phyloP scores from a whole-genome alignment of 2,888 invertebrate species.

The Xanthia togata region DNA sequence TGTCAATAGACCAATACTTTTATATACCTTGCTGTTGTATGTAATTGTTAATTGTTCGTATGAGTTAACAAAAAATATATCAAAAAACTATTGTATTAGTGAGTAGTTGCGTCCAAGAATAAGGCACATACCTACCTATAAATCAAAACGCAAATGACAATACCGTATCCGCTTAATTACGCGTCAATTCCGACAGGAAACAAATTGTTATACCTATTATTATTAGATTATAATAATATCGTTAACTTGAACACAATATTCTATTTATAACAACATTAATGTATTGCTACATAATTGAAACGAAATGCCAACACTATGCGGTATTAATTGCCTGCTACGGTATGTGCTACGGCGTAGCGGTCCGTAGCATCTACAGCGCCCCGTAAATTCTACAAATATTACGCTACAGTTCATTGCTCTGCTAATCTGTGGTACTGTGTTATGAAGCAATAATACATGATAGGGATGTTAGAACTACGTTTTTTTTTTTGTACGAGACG shows the following conservation, averaged over 20 bases:
- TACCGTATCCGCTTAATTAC: background rate
- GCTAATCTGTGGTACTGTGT: slow-evolving; percentile 21
- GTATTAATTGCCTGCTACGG: slow-evolving; percentile 57
- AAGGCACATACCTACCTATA: background rate
- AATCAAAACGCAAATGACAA: background rate
- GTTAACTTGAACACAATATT: slow-evolving; percentile 8
- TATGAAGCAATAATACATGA: slow-evolving; percentile 31
- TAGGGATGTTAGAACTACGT: slow-evolving; percentile 5
- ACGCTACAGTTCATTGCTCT: slow-evolving; percentile 58
- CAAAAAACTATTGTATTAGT: background rate
- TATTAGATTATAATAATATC: background rate
- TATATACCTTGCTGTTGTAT: background rate
- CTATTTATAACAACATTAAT: slow-evolving; percentile 14
- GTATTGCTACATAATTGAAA: slow-evolving; percentile 38
- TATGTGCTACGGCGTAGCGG: slow-evolving; percentile 65
- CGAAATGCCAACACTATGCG: slow-evolving; percentile 51
- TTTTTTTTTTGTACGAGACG: background rate
- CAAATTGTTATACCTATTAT: background rate
- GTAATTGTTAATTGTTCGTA: no score
- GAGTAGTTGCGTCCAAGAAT: background rate
- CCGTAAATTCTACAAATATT: slow-evolving; percentile 61
- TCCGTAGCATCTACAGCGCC: slow-evolving; percentile 53
- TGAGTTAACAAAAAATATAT: background rate
- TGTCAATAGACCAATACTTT: background rate
- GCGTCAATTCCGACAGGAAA: background rate